Evolutionary conservation across 37 sponge, comb jelly and placozoan genomes (phyloP), one percentile per base, ranked within the genome.

Genomic region (Hormiphora californensis): DNA sequence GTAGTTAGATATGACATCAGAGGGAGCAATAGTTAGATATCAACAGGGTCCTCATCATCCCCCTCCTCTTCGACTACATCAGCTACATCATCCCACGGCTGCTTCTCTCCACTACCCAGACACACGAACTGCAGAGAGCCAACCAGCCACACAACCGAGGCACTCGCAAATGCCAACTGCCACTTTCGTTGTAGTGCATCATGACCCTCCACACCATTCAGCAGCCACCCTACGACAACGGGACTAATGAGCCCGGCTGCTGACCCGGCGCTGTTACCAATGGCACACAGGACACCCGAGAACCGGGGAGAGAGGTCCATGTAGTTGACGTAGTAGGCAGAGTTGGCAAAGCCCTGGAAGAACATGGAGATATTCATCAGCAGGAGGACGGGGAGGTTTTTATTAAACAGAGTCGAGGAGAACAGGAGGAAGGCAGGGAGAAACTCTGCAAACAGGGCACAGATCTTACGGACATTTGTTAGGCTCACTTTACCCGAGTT

Each of bases 291-390:
- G 27, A 73, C 38, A 9, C 27, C 81, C 40, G 81, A 73, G 25
- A 73, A 73, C 5, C 81, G 81, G 23, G 81, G 81, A 21, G 81
- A 73, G 44, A 73, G 81, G 38, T 73, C 81, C 25, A 41, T 36
- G 25, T 73, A 73, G 44, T 73, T 73, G 28, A 73, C 81, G 43
- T 73, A 73, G 25, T 73, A 73, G 36, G 39, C 35, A 4, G 44
- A 36, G 46, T 73, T 73, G 12, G 81, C 81, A 28, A 40, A 73
- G 12, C 81, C 81, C 46, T 73, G 81, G 27, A 73, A 73, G 25
- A 36, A 73, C 81, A 73, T 73, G 41, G 81, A 22, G n/a, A 73
- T 73, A 46, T 73, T 73, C 81, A 73, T 40, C 28, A 73, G 35
- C 1, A 73, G n/a, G 46, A 73, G 27, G 27, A 73, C 43, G n/a